A percentile compares a stretch with the other conserved stretches of the same genome.
Evolutionary conservation across 2,797 vertebrate species (phyloP).

Genomic region (Gadopsis marmoratus): DNA sequence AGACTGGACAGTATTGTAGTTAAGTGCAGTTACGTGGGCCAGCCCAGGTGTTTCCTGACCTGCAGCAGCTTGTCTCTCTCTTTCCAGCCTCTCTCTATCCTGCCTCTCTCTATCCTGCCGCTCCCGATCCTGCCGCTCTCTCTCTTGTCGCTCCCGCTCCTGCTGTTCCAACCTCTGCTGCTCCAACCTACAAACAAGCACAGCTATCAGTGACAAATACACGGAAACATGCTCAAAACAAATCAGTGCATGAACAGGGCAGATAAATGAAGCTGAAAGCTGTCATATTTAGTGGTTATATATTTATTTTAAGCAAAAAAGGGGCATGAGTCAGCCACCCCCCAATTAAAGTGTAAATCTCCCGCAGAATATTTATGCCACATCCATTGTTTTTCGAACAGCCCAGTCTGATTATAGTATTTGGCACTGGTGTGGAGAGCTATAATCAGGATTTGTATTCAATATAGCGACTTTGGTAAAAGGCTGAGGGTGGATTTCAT

Average conservation of each 20-base stretch:
- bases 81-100: conserved; percentile 79
- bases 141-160: conserved; percentile 74
- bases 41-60: conserved; percentile 75
- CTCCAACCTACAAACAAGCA: conserved; percentile 77
- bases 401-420: conserved; percentile 23
- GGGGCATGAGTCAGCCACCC: not conserved
- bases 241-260: conserved; percentile 1
- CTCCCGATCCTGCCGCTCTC: conserved; percentile 78
- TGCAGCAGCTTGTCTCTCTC: conserved; percentile 82
- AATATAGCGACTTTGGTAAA: conserved; percentile 15
- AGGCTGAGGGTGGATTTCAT: conserved; percentile 32
- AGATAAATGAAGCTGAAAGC: not conserved
- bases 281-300: not conserved
- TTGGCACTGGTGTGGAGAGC: not conserved
- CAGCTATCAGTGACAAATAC: conserved; percentile 16
- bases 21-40: conserved; percentile 10
- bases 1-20: not conserved
- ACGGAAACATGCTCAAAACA: conserved; percentile 10
- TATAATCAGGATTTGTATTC: conserved; percentile 16
- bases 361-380: conserved; percentile 18
- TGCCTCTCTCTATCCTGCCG: conserved; percentile 75
- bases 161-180: conserved; percentile 80
- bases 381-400: conserved; percentile 7
- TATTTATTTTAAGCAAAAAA: not conserved
- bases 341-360: conserved; percentile 6